These are phyloP conservation scores for Deilephila elpenor DNA, from an alignment of 2,888 invertebrate species.

Conservation along the genomic window DNA sequence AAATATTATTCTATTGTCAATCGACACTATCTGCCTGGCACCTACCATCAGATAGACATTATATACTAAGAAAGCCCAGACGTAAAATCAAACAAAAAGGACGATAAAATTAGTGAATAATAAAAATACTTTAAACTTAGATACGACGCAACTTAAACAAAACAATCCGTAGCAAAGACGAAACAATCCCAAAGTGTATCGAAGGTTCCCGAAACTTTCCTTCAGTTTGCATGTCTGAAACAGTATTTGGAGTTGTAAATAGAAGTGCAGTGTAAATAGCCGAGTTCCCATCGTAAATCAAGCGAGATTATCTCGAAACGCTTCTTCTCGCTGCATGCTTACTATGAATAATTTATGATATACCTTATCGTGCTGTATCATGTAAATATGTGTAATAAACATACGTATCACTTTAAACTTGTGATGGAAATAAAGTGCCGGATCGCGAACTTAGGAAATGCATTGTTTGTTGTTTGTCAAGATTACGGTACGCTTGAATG, in stretches of 20 bases:
- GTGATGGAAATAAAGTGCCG: slow-evolving; percentile 29
- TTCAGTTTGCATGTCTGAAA: slow-evolving; percentile 44
- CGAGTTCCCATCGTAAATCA: slow-evolving; percentile 78
- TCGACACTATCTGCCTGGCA: no score
- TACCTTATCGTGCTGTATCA: slow-evolving; percentile 57
- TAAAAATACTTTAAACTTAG: background rate
- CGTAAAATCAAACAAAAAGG: background rate
- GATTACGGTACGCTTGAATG: background rate
- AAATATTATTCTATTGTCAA: no score
- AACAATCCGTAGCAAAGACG: slow-evolving; percentile 26
- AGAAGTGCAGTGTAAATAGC: slow-evolving; percentile 64
- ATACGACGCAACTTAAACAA: slow-evolving; percentile 17
- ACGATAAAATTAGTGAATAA: background rate
- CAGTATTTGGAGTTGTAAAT: slow-evolving; percentile 52
- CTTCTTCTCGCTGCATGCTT: slow-evolving; percentile 68
- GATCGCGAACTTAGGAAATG: slow-evolving; percentile 25
- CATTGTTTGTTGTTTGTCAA: slow-evolving; percentile 30
- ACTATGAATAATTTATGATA: slow-evolving; percentile 76
- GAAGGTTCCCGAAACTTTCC: slow-evolving; percentile 33
- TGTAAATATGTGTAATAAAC: slow-evolving; percentile 48
- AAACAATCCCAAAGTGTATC: slow-evolving; percentile 30
- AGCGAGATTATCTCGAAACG: slow-evolving; percentile 75
- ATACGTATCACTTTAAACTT: slow-evolving; percentile 31
- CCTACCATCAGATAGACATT: no score
- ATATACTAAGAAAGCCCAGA: no score